These are phyloP conservation scores for Lasioglossum vierecki DNA, from an alignment of 2,888 invertebrate genomes.

Conservation along the genomic window DNA sequence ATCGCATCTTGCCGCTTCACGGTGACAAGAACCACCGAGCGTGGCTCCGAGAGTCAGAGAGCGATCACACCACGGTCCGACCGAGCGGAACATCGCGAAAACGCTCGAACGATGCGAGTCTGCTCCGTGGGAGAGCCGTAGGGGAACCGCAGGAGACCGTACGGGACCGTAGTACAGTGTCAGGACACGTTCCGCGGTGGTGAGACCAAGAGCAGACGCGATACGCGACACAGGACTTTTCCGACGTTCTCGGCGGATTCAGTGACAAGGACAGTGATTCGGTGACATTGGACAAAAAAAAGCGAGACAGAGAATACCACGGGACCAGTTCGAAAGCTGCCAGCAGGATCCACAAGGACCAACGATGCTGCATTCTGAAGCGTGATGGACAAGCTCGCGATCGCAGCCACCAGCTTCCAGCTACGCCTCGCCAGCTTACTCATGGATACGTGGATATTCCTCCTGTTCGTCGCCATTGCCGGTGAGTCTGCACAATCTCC, in stretches of 20 bases:
- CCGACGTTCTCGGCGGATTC: constrained; percentile 6
- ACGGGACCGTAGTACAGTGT: constrained; percentile 44
- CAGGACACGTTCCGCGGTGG: constrained; percentile 46
- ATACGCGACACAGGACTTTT: constrained; percentile 18
- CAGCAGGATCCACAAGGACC: constrained; percentile 32
- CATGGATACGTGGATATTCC: constrained; percentile 78
- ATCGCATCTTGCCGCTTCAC: not conserved
- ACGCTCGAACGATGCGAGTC: constrained; percentile 52
- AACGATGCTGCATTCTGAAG: constrained; percentile 56
- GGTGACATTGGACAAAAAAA: constrained; percentile 28
- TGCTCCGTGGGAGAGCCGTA: constrained; percentile 50
- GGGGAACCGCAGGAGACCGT: constrained; percentile 27
- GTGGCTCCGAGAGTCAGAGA: not conserved
- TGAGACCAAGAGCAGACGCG: constrained; percentile 34
- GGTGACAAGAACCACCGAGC: constrained; percentile 4
- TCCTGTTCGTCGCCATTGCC: constrained; percentile 77
- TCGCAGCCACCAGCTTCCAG: constrained; percentile 56
- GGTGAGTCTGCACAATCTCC: constrained; percentile 66
- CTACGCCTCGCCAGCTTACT: constrained; percentile 70
- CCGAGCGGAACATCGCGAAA: not conserved
- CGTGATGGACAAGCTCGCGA: constrained; percentile 68
- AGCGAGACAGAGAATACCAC: not conserved
- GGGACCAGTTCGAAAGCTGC: constrained; percentile 2
- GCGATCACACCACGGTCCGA: constrained; percentile 1
- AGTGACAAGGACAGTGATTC: constrained; percentile 46